These are phyloP conservation scores for Ryuthela nishihirai DNA, from an alignment of 2,888 invertebrate species.

Conservation along the genomic window DNA sequence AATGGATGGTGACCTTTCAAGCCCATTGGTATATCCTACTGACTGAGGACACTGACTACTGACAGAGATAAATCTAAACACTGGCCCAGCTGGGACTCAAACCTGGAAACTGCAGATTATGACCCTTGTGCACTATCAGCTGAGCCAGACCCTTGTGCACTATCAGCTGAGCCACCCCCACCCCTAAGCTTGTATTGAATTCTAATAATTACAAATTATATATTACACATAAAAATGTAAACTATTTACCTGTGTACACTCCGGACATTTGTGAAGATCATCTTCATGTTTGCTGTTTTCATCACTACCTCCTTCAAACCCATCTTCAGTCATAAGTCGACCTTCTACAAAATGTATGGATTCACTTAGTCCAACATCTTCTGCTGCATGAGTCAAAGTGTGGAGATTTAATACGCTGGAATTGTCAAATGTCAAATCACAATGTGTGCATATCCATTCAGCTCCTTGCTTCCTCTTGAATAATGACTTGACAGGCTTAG, in stretches of 20 bases:
- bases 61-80: too few relatives aligned
- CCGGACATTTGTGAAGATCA: slow-evolving; percentile 48
- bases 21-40: too few relatives aligned
- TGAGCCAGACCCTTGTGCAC: too few relatives aligned
- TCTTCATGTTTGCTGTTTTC: slow-evolving; percentile 28
- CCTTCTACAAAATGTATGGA: slow-evolving; percentile 12
- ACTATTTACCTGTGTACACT: slow-evolving; percentile 46
- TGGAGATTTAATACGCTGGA: slow-evolving; percentile 56
- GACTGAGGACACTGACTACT: too few relatives aligned
- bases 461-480: slow-evolving; percentile 47
- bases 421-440: slow-evolving; percentile 51
- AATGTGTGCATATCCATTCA: slow-evolving; percentile 51
- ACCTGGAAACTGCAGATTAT: too few relatives aligned
- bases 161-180: too few relatives aligned
- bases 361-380: slow-evolving; percentile 49
- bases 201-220: too few relatives aligned
- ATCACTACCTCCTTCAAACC: slow-evolving; percentile 24
- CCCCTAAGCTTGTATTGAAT: too few relatives aligned
- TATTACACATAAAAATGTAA: too few relatives aligned
- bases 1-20: too few relatives aligned
- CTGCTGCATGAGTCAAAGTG: slow-evolving; percentile 55
- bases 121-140: too few relatives aligned
- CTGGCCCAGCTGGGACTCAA: too few relatives aligned
- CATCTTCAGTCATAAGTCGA: slow-evolving; percentile 15
- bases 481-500: slow-evolving; percentile 47